phyloP scores from a whole-genome alignment of 2,797 vertebrate genomes.

The Crenuchus spilurus region DNA sequence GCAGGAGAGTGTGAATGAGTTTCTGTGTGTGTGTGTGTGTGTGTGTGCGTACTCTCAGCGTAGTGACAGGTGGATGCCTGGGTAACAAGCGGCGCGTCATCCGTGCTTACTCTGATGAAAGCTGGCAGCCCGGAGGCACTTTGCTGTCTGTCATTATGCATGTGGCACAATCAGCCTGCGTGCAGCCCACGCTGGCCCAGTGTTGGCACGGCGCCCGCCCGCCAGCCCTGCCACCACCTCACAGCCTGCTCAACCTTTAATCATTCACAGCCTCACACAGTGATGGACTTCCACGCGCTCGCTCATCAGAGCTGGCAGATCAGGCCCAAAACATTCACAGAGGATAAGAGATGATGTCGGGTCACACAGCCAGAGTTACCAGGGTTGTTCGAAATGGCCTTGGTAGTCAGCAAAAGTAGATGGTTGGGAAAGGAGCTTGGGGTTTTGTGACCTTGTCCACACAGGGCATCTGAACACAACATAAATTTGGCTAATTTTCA shows the following conservation, averaged over 20 bases:
- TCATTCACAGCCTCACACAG: constrained; percentile 64
- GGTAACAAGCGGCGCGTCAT: constrained; percentile 69
- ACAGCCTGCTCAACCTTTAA: constrained; percentile 61
- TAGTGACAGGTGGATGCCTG: constrained; percentile 64
- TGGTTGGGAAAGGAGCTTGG: too few species aligned
- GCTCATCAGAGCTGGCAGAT: neutral
- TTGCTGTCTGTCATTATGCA: constrained; percentile 56
- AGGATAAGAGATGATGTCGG: neutral
- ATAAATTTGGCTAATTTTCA: too few species aligned
- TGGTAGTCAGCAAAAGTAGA: too few species aligned
- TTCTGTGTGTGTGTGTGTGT: neutral
- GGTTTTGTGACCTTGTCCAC: too few species aligned
- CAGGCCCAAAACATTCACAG: neutral
- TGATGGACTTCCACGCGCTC: constrained; percentile 46
- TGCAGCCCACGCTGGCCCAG: constrained; percentile 18
- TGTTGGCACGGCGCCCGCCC: neutral
- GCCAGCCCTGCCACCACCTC: constrained; percentile 31
- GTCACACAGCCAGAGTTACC: neutral
- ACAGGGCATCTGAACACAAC: too few species aligned
- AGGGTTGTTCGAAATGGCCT: neutral
- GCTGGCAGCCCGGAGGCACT: constrained; percentile 64
- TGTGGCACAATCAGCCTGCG: constrained; percentile 38
- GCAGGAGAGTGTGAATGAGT: neutral
- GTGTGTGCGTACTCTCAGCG: constrained; percentile 1
- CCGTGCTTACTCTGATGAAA: constrained; percentile 68